Base-by-base conservation (phyloP, 1,140 invertebrate genomes). In the Hylaeus anthracinus region DNA sequence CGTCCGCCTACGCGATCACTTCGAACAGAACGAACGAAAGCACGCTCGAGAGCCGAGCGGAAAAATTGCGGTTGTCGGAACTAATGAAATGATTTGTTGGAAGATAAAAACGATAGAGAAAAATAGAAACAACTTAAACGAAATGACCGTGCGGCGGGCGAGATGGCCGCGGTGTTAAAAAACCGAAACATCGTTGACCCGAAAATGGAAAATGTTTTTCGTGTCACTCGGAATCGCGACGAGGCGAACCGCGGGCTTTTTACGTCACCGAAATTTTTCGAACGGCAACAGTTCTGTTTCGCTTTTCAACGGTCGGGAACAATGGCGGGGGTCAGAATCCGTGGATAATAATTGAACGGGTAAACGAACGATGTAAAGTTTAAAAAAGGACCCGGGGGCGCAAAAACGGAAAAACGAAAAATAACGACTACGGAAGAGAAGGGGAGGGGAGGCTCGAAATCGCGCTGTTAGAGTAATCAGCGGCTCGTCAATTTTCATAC, bases 1-100 rank as follows among this genome's bases (percentile, higher is more conserved):
- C 86, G 82, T 88, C 78, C 58, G 39, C 2, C 6, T 6, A 58
- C 26, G 43, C 43, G 51, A 9, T 51, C 51, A 2, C 51, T 51
- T 51, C 10, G 6, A 9, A 58, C 15, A 3, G 15, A 58, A 58
- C 56, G 56, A 48, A 5, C 15, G 15, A 26, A 26, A 26, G 26
- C 26, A 26, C 26, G 26, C 26, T 26, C 26, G 55, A 1, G 9
- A 58, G 1, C 1, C n/a, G 1, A 9, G 55, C 9, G 55, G 55
- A 15, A 58, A 58, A 12, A 15, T 58, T 15, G 55, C 14, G 12
- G 2, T 12, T 12, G 51, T 26, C 10, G 51, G 5, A 53, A 10
- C 1, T 10, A 53, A 10, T 4, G 51, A 8, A 53, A 10, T 5
- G 4, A 4, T 45, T 45, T 72, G 8, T 26, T 26, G 0, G 26